phyloP scores from a whole-genome alignment of 2,888 invertebrate species.

The Pristionchus fissidentatus region DNA sequence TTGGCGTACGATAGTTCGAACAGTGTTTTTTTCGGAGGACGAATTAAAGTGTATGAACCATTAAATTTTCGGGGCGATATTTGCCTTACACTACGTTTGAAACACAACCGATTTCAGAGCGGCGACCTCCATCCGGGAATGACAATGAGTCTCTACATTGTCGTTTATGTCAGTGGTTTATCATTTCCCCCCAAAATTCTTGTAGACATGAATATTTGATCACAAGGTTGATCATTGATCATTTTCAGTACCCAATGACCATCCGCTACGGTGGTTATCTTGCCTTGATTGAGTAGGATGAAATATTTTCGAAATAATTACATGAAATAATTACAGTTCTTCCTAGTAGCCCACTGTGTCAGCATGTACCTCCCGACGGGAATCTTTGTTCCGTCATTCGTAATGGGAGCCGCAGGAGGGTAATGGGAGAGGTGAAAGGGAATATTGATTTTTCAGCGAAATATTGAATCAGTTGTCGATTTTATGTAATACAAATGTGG shows the following conservation, averaged over 20 bases:
- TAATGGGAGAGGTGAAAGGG: conserved; percentile 45
- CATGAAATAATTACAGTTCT: conserved; percentile 60
- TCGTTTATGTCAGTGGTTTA: conserved; percentile 57
- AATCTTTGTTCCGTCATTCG: conserved; percentile 96
- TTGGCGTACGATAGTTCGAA: too few relatives aligned
- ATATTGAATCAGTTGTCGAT: not conserved
- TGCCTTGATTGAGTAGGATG: not conserved
- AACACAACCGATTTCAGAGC: conserved; percentile 8
- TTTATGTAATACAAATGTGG: not conserved
- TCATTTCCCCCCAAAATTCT: not conserved
- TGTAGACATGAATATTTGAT: not conserved
- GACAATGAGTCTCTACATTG: conserved; percentile 56
- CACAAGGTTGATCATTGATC: not conserved
- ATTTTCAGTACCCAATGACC: not conserved
- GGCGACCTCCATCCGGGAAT: conserved; percentile 51
- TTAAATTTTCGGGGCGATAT: not conserved
- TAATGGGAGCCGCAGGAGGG: conserved; percentile 80
- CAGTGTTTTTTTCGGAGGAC: too few relatives aligned
- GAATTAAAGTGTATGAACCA: conserved; percentile 45
- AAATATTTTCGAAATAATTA: not conserved
- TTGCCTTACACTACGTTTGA: too few relatives aligned
- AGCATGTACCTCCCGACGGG: conserved; percentile 79
- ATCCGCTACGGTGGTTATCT: not conserved
- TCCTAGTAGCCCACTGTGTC: conserved; percentile 64
- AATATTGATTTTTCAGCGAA: not conserved